These are phyloP conservation scores for Apodemus speciosus DNA, from an alignment of 2,113 vertebrate species.

Conservation along the genomic window DNA sequence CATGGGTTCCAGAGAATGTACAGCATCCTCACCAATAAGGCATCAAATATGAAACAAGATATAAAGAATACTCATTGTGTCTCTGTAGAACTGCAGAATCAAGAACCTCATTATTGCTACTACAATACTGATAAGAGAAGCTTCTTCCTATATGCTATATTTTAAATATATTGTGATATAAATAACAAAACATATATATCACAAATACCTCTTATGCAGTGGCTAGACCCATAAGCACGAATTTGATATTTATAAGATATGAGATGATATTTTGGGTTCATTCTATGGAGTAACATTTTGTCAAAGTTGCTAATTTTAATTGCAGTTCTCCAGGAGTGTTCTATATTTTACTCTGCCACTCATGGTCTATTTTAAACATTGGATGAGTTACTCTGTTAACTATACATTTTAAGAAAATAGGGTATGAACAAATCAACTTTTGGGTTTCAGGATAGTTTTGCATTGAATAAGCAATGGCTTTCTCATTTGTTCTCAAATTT, in stretches of 20 bases:
- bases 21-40: background rate
- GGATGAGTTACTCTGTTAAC: slow-evolving; percentile 28
- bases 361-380: slow-evolving; percentile 62
- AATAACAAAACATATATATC: background rate
- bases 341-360: slow-evolving; percentile 43
- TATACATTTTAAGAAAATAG: slow-evolving; percentile 21
- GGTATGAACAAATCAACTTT: slow-evolving; percentile 21
- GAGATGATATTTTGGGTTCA: slow-evolving; percentile 16
- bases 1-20: no score
- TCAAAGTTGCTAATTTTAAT: slow-evolving; percentile 56
- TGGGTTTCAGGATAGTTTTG: background rate
- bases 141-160: background rate
- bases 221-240: slow-evolving; percentile 34
- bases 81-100: background rate
- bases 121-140: background rate
- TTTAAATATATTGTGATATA: slow-evolving; percentile 46
- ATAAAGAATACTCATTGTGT: background rate
- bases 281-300: slow-evolving; percentile 20
- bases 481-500: slow-evolving; percentile 17
- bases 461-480: slow-evolving; percentile 25
- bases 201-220: background rate
- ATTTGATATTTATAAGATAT: slow-evolving; percentile 43
- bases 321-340: slow-evolving; percentile 16
- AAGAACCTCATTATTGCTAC: background rate
- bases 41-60: background rate